Conservation (phyloP, 2,797 vertebrate genomes). For the Hybognathus amarus region DNA sequence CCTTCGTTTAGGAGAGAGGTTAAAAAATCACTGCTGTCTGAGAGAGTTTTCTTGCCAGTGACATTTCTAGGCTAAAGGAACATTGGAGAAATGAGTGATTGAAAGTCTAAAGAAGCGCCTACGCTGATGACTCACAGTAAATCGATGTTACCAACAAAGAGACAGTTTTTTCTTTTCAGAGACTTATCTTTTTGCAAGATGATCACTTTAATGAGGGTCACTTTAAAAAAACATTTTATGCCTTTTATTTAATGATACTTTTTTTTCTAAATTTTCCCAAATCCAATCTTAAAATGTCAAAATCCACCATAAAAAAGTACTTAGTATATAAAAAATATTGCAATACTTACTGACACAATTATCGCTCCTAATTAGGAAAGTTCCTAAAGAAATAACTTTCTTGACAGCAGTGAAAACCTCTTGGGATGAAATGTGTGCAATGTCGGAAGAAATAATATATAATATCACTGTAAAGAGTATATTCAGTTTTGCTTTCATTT, state of each 20-base stretch:
- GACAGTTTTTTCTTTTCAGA: not conserved
- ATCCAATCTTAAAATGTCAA: not conserved
- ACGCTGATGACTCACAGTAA: slow-evolving; percentile 28
- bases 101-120: slow-evolving; percentile 16
- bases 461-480: no score
- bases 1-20: not conserved
- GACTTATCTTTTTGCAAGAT: not conserved
- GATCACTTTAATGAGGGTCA: not conserved
- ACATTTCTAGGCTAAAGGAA: slow-evolving; percentile 26
- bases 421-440: no score
- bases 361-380: no score
- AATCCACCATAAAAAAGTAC: not conserved
- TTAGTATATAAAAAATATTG: not conserved
- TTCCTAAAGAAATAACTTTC: no score
- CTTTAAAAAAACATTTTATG: not conserved
- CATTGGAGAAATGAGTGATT: slow-evolving; percentile 20
- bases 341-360: not conserved
- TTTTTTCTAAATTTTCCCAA: not conserved
- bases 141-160: slow-evolving; percentile 33
- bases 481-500: no score
- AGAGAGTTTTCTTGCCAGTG: not conserved
- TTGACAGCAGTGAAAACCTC: no score
- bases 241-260: not conserved
- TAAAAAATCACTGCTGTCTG: slow-evolving; percentile 8
- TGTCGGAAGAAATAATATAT: no score